Conservation (phyloP, 2,113 vertebrate species). For the Prionailurus viverrinus region DNA sequence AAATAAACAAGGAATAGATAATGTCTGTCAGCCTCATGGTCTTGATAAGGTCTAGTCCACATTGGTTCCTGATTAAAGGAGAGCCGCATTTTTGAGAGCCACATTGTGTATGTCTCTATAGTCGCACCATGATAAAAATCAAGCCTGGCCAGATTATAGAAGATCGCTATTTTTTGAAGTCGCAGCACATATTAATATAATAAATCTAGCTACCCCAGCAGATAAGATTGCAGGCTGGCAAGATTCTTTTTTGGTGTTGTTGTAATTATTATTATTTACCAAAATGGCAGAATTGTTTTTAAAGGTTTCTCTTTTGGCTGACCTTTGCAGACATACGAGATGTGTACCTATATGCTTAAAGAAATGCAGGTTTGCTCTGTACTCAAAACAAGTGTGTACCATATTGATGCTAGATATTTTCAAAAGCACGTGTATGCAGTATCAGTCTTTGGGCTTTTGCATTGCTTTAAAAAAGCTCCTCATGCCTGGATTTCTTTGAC, state of each 20-base stretch:
- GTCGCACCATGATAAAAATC: slow-evolving; percentile 84
- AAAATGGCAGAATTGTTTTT: slow-evolving; percentile 83
- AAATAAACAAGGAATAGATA: slow-evolving; percentile 59
- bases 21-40: slow-evolving; percentile 61
- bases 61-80: slow-evolving; percentile 77
- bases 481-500: not conserved
- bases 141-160: slow-evolving; percentile 78
- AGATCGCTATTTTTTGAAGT: slow-evolving; percentile 85
- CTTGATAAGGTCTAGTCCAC: slow-evolving; percentile 78
- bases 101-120: slow-evolving; percentile 71
- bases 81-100: slow-evolving; percentile 82
- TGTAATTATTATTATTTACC: slow-evolving; percentile 81
- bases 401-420: slow-evolving; percentile 29
- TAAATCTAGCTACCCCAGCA: slow-evolving; percentile 85
- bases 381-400: slow-evolving; percentile 13
- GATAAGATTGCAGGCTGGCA: slow-evolving; percentile 82
- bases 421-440: not conserved
- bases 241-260: slow-evolving; percentile 74
- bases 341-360: not conserved
- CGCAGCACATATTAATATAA: slow-evolving; percentile 82
- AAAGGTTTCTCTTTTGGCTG: slow-evolving; percentile 75
- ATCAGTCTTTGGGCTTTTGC: not conserved
- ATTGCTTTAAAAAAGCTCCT: not conserved
- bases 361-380: slow-evolving; percentile 67
- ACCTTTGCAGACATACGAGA: slow-evolving; percentile 67